Percentiles rank a stretch among this genome's conserved stretches.
phyloP scores from a whole-genome alignment of 1,140 invertebrate species.

The Zaprionus vittiger region DNA sequence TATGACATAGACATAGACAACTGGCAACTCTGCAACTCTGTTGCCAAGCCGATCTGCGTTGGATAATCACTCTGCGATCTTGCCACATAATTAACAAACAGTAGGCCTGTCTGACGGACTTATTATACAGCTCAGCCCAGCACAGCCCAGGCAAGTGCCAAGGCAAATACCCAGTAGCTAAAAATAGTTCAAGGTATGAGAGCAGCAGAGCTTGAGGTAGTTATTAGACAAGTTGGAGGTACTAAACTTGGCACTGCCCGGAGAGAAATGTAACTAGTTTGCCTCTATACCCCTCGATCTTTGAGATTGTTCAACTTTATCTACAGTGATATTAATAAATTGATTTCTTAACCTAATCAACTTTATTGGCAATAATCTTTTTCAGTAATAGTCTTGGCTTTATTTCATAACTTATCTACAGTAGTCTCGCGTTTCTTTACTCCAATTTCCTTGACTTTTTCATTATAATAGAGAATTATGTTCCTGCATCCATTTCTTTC shows the following conservation, averaged over 20 bases:
- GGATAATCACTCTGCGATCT: neutral
- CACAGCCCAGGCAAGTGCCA: neutral
- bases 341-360: too few relatives aligned
- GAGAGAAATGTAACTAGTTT: neutral
- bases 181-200: neutral
- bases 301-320: too few relatives aligned
- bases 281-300: too few relatives aligned
- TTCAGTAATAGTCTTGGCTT: too few relatives aligned
- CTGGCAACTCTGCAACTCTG: conserved; percentile 5
- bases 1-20: conserved; percentile 18
- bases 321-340: neutral
- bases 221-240: neutral
- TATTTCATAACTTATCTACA: too few relatives aligned
- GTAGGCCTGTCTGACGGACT: neutral
- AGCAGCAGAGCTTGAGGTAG: neutral
- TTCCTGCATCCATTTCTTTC: too few relatives aligned
- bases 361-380: too few relatives aligned
- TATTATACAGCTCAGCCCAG: neutral
- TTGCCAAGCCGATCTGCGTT: neutral
- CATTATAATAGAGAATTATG: too few relatives aligned
- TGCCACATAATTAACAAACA: conserved; percentile 15
- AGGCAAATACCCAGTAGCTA: conserved; percentile 3
- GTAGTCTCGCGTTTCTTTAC: too few relatives aligned
- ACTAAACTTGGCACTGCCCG: neutral
- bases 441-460: too few relatives aligned